Base-by-base conservation (phyloP, 2,797 vertebrate genomes). In the Cyprinodon diabolis region DNA sequence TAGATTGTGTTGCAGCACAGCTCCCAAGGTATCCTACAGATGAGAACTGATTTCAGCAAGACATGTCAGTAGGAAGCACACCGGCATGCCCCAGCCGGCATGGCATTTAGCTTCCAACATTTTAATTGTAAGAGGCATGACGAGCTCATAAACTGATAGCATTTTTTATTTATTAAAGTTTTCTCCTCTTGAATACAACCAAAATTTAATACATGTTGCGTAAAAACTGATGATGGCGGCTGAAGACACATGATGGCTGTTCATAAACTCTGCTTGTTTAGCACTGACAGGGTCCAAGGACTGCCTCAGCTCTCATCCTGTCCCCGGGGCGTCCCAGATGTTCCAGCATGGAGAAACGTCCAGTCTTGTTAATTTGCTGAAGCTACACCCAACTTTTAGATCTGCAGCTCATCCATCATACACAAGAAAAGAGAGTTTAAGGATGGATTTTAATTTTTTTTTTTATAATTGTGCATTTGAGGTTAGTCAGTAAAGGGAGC, bases 291-390 rank as follows among this genome's bases (percentile, higher is more conserved):
- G 86, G 84, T 87, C 87, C 85, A 91, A 91, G 90, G 91, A 91
- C 82, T 68, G 71, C 55, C 74, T 4, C 63, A 80, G 84, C 84
- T 91, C 91, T 90, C 88, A 89, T 93, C 86, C 77, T 60, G 84
- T 92, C 90, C 89, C 89, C 75, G 81, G 86, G 87, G 90, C 86
- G 73, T 88, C 91, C 89, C 92, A 92, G 91, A 93, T 92, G 93
- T 92, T 92, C 83, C 82, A 72, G 75, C 40, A 40, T 81, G 78
- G 87, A 86, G 89, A 90, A 90, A 88, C 89, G 90, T 91, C 89
- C 86, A 86, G 86, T 87, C 86, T 86, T 78, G 84, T 91, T 93
- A 91, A 91, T 91, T 92, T 92, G 86, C 84, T 85, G 84, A 92
- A 86, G 86, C 91, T 90, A 90, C 90, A 89, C 86, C 87, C 81